phyloP scores from a whole-genome alignment of 2,113 vertebrate species.

The Sander vitreus region DNA sequence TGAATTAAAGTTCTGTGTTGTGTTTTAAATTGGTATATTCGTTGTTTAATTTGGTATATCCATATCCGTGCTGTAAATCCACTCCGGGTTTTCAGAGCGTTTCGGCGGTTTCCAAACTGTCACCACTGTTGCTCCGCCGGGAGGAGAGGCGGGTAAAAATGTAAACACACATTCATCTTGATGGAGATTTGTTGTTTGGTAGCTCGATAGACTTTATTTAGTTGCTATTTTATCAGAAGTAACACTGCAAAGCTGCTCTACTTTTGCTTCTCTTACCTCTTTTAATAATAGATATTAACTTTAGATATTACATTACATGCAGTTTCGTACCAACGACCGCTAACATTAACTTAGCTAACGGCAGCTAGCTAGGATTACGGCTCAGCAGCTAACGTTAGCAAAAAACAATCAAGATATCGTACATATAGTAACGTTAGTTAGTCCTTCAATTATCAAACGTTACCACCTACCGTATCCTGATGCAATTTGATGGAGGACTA shows the following conservation, averaged over 20 bases:
- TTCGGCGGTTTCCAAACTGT: constrained; percentile 36
- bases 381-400: constrained; percentile 25
- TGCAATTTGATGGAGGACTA: constrained; percentile 79
- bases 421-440: neutral
- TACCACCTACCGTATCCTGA: neutral
- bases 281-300: neutral
- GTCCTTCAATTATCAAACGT: too few species aligned
- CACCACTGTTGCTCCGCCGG: constrained; percentile 27
- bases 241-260: neutral
- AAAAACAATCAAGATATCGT: neutral
- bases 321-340: neutral
- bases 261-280: neutral
- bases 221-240: neutral
- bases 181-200: neutral
- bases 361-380: constrained; percentile 13
- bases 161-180: constrained; percentile 64
- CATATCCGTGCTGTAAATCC: neutral
- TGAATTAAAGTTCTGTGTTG: neutral
- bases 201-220: neutral
- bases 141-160: constrained; percentile 75
- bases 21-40: neutral
- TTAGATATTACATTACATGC: neutral
- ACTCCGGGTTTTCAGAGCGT: constrained; percentile 45
- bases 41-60: neutral
- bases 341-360: constrained; percentile 23